phyloP scores from a whole-genome alignment of 1,140 invertebrate genomes.

The Penaeus chinensis region DNA sequence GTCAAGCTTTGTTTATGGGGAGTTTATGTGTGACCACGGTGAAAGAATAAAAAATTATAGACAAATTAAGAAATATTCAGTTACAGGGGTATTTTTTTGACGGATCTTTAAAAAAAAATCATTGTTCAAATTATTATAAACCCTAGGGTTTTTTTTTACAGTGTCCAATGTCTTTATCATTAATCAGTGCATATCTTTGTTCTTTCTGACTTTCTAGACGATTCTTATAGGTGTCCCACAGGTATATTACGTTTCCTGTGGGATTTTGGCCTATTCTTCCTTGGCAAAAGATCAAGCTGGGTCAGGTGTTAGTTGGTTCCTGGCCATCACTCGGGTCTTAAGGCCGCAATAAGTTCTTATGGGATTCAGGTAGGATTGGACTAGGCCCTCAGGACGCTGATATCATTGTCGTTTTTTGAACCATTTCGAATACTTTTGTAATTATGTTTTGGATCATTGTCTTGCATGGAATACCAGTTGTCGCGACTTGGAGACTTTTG shows the following conservation, averaged over 20 bases:
- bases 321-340: constrained; percentile 4
- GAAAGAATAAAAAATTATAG: neutral
- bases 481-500: neutral
- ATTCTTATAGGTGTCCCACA: neutral
- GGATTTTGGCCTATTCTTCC: constrained; percentile 9
- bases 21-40: neutral
- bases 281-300: neutral
- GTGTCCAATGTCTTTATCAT: neutral
- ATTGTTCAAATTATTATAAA: too few relatives aligned
- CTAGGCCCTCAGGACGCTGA: constrained; percentile 8
- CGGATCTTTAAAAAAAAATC: constrained; percentile 10
- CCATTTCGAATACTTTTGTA: constrained; percentile 1
- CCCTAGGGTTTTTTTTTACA: too few relatives aligned
- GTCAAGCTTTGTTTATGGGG: constrained; percentile 10
- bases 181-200: constrained; percentile 10
- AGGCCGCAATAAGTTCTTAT: constrained; percentile 5
- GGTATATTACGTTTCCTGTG: neutral
- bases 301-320: neutral
- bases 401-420: constrained; percentile 10
- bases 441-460: constrained; percentile 10
- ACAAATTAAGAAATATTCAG: constrained; percentile 11
- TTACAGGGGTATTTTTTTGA: neutral
- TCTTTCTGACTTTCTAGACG: constrained; percentile 1
- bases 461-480: neutral
- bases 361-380: neutral